Conservation (phyloP, 2,888 invertebrate species). For the Leptothorax acervorum region DNA sequence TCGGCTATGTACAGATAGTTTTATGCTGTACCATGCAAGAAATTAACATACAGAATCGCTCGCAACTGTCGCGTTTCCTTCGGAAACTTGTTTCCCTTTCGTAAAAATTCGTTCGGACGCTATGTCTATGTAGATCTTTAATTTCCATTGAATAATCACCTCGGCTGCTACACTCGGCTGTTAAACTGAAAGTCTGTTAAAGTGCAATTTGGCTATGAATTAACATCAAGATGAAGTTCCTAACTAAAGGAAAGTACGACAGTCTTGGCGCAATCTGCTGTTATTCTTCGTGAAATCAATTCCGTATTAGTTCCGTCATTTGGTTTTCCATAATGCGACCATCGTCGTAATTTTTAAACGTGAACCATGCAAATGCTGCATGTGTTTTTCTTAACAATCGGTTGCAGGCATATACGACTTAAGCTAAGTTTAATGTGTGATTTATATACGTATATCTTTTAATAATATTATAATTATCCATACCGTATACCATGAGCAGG, state of each 20-base stretch:
- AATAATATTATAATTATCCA: constrained; percentile 41
- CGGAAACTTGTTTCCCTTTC: not conserved
- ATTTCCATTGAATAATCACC: not conserved
- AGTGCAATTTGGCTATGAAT: constrained; percentile 1
- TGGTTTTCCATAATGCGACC: not conserved
- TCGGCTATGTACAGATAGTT: constrained; percentile 18
- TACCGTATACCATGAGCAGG: constrained; percentile 43
- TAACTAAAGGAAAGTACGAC: constrained; percentile 12
- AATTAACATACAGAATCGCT: constrained; percentile 29
- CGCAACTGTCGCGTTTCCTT: constrained; percentile 20
- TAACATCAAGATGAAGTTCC: not conserved
- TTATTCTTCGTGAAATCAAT: constrained; percentile 22
- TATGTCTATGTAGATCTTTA: not conserved
- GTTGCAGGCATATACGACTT: constrained; percentile 49
- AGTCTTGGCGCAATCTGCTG: not conserved
- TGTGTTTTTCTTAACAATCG: constrained; percentile 33
- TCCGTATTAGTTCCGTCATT: constrained; percentile 34
- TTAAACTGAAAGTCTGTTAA: constrained; percentile 1
- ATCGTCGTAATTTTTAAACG: constrained; percentile 14
- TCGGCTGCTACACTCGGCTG: too few species aligned
- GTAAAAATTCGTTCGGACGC: constrained; percentile 8
- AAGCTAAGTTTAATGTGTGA: constrained; percentile 1
- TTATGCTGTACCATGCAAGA: constrained; percentile 36
- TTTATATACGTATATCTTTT: constrained; percentile 3
- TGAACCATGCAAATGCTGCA: constrained; percentile 23